Conservation (phyloP, 2,888 invertebrate species). For the Tachina fera region DNA sequence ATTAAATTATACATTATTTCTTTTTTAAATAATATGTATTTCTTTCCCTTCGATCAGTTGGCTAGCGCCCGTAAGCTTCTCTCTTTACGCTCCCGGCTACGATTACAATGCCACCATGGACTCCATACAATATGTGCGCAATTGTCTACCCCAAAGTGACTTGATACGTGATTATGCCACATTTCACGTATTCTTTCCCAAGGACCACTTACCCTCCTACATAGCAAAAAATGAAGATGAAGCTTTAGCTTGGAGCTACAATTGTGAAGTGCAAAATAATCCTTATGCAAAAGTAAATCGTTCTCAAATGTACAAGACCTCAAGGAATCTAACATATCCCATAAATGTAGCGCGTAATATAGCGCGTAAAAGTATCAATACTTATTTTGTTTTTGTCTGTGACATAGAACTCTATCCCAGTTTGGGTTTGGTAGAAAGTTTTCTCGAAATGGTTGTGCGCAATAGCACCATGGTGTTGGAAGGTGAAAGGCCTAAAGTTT, state of each 20-base stretch:
- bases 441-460: slow-evolving; percentile 90
- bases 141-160: slow-evolving; percentile 83
- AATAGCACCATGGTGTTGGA: slow-evolving; percentile 83
- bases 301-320: slow-evolving; percentile 85
- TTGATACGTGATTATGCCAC: slow-evolving; percentile 85
- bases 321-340: slow-evolving; percentile 90
- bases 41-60: slow-evolving; percentile 81
- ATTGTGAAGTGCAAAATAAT: slow-evolving; percentile 71
- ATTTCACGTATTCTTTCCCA: slow-evolving; percentile 87
- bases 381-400: slow-evolving; percentile 91
- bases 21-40: neutral
- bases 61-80: slow-evolving; percentile 87
- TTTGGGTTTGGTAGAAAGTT: slow-evolving; percentile 89
- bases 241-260: slow-evolving; percentile 73
- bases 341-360: slow-evolving; percentile 94
- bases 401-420: slow-evolving; percentile 95
- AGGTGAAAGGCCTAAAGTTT: slow-evolving; percentile 73
- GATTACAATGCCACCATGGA: slow-evolving; percentile 85
- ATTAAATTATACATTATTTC: too few relatives aligned
- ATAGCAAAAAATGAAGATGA: slow-evolving; percentile 76
- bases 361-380: slow-evolving; percentile 90
- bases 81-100: slow-evolving; percentile 86
- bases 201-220: slow-evolving; percentile 84
- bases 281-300: slow-evolving; percentile 74
- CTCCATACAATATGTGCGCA: slow-evolving; percentile 85